phyloP scores from a whole-genome alignment of 64 coral and sea anemone genomes.

The Pocillopora damicornis region DNA sequence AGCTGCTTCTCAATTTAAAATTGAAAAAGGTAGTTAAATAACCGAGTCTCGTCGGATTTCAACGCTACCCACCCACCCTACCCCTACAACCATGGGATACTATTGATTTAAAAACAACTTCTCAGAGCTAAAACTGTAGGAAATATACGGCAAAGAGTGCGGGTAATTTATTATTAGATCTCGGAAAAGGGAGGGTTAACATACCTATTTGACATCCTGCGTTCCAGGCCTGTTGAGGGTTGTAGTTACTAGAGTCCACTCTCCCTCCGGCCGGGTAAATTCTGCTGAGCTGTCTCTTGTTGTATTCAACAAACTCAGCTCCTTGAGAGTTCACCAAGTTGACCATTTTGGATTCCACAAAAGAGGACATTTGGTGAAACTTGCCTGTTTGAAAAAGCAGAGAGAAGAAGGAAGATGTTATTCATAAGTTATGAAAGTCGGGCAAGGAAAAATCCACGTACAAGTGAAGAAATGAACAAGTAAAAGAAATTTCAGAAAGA shows the following conservation, averaged over 20 bases:
- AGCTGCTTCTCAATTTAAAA: too few relatives aligned
- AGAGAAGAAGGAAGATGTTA: not conserved
- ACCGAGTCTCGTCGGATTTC: too few relatives aligned
- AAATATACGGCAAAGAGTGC: not conserved
- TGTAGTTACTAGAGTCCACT: constrained; percentile 97
- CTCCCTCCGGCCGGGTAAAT: constrained; percentile 90
- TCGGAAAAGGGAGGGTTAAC: not conserved
- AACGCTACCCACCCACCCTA: too few relatives aligned
- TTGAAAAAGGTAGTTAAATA: too few relatives aligned
- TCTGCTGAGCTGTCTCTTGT: constrained; percentile 85
- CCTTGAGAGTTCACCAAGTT: constrained; percentile 42
- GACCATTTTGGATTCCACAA: constrained; percentile 78
- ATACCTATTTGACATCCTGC: constrained; percentile 96
- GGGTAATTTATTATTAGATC: not conserved
- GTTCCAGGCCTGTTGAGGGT: constrained; percentile 88
- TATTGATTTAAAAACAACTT: not conserved
- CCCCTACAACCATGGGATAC: too few relatives aligned
- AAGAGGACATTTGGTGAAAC: constrained; percentile 88
- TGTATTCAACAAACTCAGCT: constrained; percentile 80
- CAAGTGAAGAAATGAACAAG: too few relatives aligned
- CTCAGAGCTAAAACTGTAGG: not conserved
- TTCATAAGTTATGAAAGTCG: not conserved
- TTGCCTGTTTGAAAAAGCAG: constrained; percentile 37
- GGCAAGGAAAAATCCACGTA: too few relatives aligned
- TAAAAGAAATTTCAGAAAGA: too few relatives aligned